Percentiles rank a stretch among this genome's conserved stretches.
phyloP scores from a whole-genome alignment of 2,888 invertebrate species.

The Pterostichus niger region DNA sequence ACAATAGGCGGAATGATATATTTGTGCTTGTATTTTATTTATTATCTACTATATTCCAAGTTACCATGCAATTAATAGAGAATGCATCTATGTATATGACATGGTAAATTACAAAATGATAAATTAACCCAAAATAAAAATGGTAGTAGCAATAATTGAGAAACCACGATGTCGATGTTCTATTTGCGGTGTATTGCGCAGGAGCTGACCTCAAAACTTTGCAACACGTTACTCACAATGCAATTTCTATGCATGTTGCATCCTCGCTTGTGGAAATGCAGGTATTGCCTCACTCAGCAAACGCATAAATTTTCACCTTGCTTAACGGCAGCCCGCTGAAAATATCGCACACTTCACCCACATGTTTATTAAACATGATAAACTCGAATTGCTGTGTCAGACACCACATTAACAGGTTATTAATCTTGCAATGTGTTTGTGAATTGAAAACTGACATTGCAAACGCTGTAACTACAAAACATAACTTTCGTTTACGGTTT shows the following conservation, averaged over 20 bases:
- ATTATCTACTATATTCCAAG: too few relatives aligned
- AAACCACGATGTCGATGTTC: not conserved
- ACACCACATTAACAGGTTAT: conserved; percentile 50
- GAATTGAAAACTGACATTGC: not conserved
- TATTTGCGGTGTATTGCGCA: not conserved
- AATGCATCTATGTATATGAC: not conserved
- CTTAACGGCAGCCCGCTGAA: conserved; percentile 19
- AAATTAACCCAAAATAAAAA: not conserved
- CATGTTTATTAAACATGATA: conserved; percentile 57
- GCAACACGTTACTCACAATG: conserved; percentile 14
- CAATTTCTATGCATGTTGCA: conserved; percentile 39
- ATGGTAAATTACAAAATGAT: conserved; percentile 6
- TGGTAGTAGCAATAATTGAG: not conserved
- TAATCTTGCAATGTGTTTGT: conserved; percentile 10
- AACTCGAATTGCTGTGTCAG: conserved; percentile 48
- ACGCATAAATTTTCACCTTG: conserved; percentile 54
- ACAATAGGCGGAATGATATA: too few relatives aligned
- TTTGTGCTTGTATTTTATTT: too few relatives aligned
- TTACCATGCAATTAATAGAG: too few relatives aligned
- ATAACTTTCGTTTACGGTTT: not conserved
- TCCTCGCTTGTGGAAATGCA: conserved; percentile 43
- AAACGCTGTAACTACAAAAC: not conserved
- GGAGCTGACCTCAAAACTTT: conserved; percentile 12
- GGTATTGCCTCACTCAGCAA: conserved; percentile 51
- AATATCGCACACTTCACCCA: conserved; percentile 51